Percentiles rank a stretch among this genome's conserved stretches.
phyloP scores from a whole-genome alignment of 2,797 vertebrate genomes.

The Sebastes matsubarae region DNA sequence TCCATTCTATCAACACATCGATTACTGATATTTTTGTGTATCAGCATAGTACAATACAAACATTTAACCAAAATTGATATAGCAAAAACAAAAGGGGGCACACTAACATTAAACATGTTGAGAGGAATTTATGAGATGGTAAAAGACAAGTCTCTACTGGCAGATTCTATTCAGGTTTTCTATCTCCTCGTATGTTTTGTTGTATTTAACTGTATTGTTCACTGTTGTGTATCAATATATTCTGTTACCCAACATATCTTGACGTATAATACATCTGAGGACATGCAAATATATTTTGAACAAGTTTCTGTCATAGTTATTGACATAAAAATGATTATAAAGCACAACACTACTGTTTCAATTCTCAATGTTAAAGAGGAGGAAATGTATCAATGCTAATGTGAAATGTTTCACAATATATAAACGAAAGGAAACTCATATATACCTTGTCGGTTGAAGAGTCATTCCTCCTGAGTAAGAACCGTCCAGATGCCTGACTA shows the following conservation, averaged over 20 bases:
- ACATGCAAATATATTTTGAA: neutral
- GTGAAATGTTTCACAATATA: neutral
- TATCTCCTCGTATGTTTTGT: neutral
- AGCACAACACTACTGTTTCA: neutral
- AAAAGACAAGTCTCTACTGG: neutral
- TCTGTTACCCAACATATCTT: neutral
- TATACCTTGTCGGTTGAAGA: conserved; percentile 68
- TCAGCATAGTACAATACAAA: neutral
- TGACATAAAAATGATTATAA: neutral
- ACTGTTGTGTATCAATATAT: neutral
- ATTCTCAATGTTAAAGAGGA: neutral
- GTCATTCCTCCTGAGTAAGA: conserved; percentile 50
- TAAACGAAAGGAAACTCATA: neutral
- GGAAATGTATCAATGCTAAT: neutral
- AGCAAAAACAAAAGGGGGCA: neutral
- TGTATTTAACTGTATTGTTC: neutral
- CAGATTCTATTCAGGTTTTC: neutral
- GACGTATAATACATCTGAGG: neutral
- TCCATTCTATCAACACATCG: neutral
- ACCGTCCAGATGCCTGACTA: conserved; percentile 32
- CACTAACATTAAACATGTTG: neutral
- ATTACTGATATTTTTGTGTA: neutral
- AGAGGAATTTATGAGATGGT: neutral
- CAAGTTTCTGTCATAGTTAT: neutral
- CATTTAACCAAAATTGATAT: neutral